Evolutionary conservation across 2,113 vertebrate genomes (phyloP).

Genomic region (Oceanites oceanicus): DNA sequence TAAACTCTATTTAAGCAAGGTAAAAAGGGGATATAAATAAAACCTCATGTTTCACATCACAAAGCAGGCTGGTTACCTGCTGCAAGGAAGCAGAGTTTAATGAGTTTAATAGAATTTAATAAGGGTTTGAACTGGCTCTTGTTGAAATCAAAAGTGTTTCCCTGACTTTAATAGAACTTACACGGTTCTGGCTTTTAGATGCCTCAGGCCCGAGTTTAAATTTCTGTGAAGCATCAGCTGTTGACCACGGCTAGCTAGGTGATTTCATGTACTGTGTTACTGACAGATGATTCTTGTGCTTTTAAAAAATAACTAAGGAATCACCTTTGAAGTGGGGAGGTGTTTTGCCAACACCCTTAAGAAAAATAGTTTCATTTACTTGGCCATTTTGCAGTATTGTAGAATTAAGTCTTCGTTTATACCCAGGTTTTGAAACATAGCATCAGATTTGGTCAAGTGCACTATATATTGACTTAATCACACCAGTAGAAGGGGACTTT

Average conservation of each 20-base stretch:
- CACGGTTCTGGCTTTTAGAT: background rate
- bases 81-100: background rate
- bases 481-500: background rate
- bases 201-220: background rate
- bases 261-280: background rate
- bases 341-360: background rate
- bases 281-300: background rate
- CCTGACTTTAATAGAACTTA: background rate
- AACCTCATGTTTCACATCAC: background rate
- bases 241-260: background rate
- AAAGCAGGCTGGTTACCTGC: background rate
- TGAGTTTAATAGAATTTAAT: background rate
- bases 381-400: background rate
- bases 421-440: background rate
- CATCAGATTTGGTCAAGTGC: background rate
- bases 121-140: background rate
- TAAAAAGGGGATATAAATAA: background rate
- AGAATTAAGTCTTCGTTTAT: background rate
- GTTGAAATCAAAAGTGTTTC: background rate
- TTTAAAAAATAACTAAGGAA: background rate
- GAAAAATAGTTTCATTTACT: background rate
- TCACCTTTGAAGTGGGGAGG: background rate
- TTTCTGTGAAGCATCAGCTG: background rate
- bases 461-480: background rate
- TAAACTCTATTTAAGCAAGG: background rate